These are phyloP conservation scores for Portevinia maculata DNA, from an alignment of 2,888 invertebrate species.

Conservation along the genomic window DNA sequence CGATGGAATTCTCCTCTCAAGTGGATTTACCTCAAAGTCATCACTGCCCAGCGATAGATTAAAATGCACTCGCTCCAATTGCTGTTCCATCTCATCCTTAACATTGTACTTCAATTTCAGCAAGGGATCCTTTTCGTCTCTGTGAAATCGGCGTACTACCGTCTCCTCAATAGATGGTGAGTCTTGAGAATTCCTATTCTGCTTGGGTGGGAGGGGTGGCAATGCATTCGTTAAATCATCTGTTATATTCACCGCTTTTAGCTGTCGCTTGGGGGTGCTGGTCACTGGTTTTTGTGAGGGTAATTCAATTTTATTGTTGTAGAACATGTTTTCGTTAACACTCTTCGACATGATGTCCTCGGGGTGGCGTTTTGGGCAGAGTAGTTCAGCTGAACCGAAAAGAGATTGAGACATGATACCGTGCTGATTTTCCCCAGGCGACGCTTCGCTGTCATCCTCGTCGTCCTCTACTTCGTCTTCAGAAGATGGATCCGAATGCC, in stretches of 20 bases:
- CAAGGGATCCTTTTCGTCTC: conserved; percentile 75
- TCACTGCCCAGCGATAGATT: conserved; percentile 82
- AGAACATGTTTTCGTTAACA: conserved; percentile 82
- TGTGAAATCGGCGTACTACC: conserved; percentile 55
- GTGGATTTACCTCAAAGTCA: conserved; percentile 82
- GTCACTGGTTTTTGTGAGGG: conserved; percentile 73
- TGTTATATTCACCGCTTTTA: conserved; percentile 78
- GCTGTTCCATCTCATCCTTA: conserved; percentile 39
- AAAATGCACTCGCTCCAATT: conserved; percentile 78
- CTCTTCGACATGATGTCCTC: conserved; percentile 82
- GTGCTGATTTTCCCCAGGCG: conserved; percentile 72
- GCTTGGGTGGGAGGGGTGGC: conserved; percentile 55
- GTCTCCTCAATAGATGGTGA: conserved; percentile 58
- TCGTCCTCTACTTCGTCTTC: conserved; percentile 75
- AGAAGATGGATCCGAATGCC: conserved; percentile 81
- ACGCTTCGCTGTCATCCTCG: conserved; percentile 72
- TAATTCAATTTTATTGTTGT: conserved; percentile 81
- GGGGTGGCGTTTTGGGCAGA: conserved; percentile 78
- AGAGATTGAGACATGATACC: conserved; percentile 82
- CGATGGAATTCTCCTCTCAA: conserved; percentile 86
- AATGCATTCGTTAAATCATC: conserved; percentile 67
- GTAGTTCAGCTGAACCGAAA: conserved; percentile 81
- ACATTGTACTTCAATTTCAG: conserved; percentile 76
- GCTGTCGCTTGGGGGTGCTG: conserved; percentile 79
- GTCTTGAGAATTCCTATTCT: conserved; percentile 22